phyloP scores from a whole-genome alignment of 92 coral and sea anemone genomes.

The Ricordea florida region DNA sequence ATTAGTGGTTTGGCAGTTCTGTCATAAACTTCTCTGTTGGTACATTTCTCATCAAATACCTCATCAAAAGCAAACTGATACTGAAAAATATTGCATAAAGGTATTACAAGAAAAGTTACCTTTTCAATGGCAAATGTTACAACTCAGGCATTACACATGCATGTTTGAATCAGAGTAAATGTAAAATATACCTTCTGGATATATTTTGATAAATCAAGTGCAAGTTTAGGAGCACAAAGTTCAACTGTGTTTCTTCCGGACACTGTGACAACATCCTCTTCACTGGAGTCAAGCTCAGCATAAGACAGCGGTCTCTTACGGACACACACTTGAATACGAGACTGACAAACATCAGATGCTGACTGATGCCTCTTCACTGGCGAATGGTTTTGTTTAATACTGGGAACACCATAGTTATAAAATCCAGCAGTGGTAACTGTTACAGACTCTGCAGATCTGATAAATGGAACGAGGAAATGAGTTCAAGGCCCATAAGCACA shows the following conservation, averaged over 20 bases:
- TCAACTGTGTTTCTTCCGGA: slow-evolving; percentile 24
- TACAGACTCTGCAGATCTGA: slow-evolving; percentile 6
- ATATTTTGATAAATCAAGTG: slow-evolving; percentile 81
- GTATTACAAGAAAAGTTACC: not conserved
- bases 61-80: slow-evolving; percentile 88
- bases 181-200: slow-evolving; percentile 81
- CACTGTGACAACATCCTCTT: slow-evolving; percentile 63
- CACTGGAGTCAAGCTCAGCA: slow-evolving; percentile 48
- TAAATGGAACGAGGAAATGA: no score
- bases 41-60: slow-evolving; percentile 74
- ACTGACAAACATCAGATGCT: not conserved
- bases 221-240: slow-evolving; percentile 74
- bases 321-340: slow-evolving; percentile 84
- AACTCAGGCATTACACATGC: no score
- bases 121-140: no score
- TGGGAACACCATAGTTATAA: slow-evolving; percentile 85
- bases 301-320: slow-evolving; percentile 75
- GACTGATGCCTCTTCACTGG: slow-evolving; percentile 19
- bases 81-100: slow-evolving; percentile 2
- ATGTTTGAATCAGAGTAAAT: no score
- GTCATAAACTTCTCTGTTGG: slow-evolving; percentile 64
- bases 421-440: slow-evolving; percentile 7
- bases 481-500: no score
- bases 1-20: slow-evolving; percentile 81
- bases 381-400: slow-evolving; percentile 50